phyloP scores from a whole-genome alignment of 2,113 vertebrate genomes.

The Burhinus oedicnemus region DNA sequence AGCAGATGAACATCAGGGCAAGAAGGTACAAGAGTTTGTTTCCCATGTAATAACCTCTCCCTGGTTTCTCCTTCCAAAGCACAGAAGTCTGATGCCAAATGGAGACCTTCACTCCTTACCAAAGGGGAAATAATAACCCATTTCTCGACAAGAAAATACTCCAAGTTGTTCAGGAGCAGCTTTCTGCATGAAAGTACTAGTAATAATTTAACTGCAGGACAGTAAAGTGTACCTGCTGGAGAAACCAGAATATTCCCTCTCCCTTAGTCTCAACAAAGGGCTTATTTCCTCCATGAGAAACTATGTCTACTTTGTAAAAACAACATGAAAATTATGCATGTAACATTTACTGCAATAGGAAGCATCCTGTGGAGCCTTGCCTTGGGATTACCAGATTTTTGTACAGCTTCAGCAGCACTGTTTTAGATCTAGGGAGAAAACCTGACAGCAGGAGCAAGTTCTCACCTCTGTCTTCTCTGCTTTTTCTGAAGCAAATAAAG shows the following conservation, averaged over 20 bases:
- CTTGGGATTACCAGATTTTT: background rate
- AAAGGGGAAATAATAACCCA: background rate
- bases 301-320: background rate
- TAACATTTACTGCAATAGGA: background rate
- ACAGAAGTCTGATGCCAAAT: background rate
- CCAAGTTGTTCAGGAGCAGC: background rate
- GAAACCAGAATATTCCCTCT: background rate
- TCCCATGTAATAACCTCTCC: background rate
- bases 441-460: fast-evolving
- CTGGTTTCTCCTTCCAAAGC: background rate
- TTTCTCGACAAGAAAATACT: background rate
- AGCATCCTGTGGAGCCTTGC: fast-evolving
- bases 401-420: background rate
- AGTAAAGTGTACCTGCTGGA: background rate
- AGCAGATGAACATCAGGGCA: background rate
- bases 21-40: background rate
- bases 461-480: conserved; percentile 94
- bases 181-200: background rate
- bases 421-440: background rate
- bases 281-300: background rate
- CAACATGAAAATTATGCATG: fast-evolving
- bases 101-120: background rate
- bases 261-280: background rate
- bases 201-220: background rate
- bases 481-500: conserved; percentile 96